Percentiles rank a stretch among this genome's conserved stretches.
Conservation (phyloP, 2,113 vertebrate genomes). For the Glaucidium brasilianum region DNA sequence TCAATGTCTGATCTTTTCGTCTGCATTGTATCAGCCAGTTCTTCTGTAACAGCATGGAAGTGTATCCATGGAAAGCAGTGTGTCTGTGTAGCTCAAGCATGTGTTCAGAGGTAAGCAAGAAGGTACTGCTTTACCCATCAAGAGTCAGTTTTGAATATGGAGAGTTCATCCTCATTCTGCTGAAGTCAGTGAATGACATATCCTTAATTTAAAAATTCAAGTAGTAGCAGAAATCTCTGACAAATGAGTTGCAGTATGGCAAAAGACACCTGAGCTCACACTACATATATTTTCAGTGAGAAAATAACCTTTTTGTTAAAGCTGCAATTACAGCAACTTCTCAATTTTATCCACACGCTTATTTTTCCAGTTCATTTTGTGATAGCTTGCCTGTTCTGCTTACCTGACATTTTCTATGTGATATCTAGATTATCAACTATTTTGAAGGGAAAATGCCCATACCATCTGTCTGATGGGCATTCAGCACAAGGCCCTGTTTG, state of each 20-base stretch:
- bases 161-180: not conserved
- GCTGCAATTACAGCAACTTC: not conserved
- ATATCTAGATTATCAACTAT: not conserved
- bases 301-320: not conserved
- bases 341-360: not conserved
- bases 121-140: not conserved
- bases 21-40: not conserved
- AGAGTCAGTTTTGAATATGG: not conserved
- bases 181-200: not conserved
- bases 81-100: not conserved
- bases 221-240: not conserved
- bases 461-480: not conserved
- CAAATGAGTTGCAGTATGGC: not conserved
- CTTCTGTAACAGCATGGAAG: not conserved
- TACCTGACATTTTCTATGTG: not conserved
- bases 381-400: not conserved
- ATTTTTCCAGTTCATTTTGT: not conserved
- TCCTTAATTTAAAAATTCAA: not conserved
- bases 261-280: not conserved
- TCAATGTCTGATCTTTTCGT: not conserved
- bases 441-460: not conserved
- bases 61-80: fast-evolving
- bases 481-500: not conserved
- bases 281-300: fast-evolving
- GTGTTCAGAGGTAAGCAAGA: not conserved